Base-by-base conservation (phyloP, 1,140 invertebrate species). In the Drosophila parvula region DNA sequence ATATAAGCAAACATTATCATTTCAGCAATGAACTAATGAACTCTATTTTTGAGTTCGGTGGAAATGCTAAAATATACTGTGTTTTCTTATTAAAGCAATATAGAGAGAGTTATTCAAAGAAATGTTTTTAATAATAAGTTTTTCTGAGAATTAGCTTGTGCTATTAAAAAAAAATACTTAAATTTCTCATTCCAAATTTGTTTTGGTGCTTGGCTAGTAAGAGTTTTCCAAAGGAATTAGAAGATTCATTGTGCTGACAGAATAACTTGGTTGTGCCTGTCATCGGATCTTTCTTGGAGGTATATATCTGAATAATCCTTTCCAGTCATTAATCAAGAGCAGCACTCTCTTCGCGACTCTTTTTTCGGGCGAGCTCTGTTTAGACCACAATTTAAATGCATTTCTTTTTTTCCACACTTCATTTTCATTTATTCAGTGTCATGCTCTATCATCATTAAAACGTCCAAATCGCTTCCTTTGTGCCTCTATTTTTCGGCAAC, bases 371-470 rank as follows among this genome's bases (percentile, higher is more conserved):
- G 18, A 43, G 41, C 57, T 81, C 58, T 59, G 48, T 45, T 62
- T 70, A 32, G 32, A 30, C 65, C 67, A 67, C 67, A 83, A 63
- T 86, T 79, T 73, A 82, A 82, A 79, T 82, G 63, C 41, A 83
- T 79, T 88, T 88, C n/a, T 76, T 88, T 84, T 36, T 77, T 59
- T 79, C 71, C 68, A 58, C 69, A 71, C 69, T 73, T 59, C 44
- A 50, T 86, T 86, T 79, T 60, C 83, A 83, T 86, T 83, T 88
- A 86, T 86, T 88, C 84, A 36, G 69, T 89, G 85, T 89, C 84
- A 89, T 89, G 84, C 84, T 89, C 84, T 89, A 89, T 89, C 84
- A 89, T 89, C 80, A 89, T 89, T 89, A 89, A 89, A 90, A 78
- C 62, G 80, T 84, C 80, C 80, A 84, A 89, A 89, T 89, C 84